phyloP scores from a whole-genome alignment of 1,140 invertebrate genomes.

The Neodiprion lecontei region DNA sequence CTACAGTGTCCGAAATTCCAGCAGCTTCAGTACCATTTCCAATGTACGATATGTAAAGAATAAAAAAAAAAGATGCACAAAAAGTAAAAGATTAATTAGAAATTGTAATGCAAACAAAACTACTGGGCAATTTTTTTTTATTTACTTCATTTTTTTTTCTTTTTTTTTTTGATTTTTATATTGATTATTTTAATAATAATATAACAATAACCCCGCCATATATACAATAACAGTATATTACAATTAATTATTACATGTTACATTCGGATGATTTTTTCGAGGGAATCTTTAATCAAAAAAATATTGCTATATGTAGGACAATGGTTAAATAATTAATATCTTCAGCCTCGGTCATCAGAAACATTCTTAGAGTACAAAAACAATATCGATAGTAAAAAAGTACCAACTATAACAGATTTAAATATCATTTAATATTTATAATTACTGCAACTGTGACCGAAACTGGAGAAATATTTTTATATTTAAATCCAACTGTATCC shows the following conservation, averaged over 20 bases:
- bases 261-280: slow-evolving; percentile 20
- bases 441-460: slow-evolving; percentile 1
- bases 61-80: slow-evolving; percentile 51
- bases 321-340: neutral
- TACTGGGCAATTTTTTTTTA: neutral
- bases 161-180: slow-evolving; percentile 21
- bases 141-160: neutral
- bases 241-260: slow-evolving; percentile 36
- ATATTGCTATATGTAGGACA: slow-evolving; percentile 36
- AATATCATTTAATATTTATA: neutral
- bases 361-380: neutral
- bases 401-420: slow-evolving; percentile 3
- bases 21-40: slow-evolving; percentile 58
- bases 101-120: neutral
- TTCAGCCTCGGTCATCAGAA: slow-evolving; percentile 2
- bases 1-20: slow-evolving; percentile 48
- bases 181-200: slow-evolving; percentile 52
- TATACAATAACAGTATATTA: slow-evolving; percentile 59
- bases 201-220: slow-evolving; percentile 58
- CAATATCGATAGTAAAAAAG: neutral
- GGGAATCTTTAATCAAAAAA: slow-evolving; percentile 31
- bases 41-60: slow-evolving; percentile 62
- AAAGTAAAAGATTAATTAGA: slow-evolving; percentile 20
- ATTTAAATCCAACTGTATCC: neutral
- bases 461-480: neutral